Conservation (phyloP, 1,140 invertebrate genomes). For the Chironomus tepperi region DNA sequence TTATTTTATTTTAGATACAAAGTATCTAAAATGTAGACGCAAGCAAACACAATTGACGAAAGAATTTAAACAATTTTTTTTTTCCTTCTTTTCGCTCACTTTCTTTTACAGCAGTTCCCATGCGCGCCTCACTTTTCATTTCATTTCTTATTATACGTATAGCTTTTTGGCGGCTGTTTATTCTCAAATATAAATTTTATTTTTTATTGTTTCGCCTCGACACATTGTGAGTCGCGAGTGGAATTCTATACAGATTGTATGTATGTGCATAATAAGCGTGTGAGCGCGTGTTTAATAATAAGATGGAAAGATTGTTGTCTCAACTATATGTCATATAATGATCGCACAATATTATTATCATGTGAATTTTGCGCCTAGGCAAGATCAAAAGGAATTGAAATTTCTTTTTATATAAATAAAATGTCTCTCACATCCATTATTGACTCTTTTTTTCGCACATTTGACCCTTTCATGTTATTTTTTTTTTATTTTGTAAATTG, state of each 20-base stretch:
- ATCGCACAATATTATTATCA: too few relatives aligned
- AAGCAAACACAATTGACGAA: background rate
- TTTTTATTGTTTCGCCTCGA: conserved; percentile 4
- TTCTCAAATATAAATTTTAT: background rate
- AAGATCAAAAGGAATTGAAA: too few relatives aligned
- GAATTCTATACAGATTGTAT: too few relatives aligned
- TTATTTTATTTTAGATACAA: background rate
- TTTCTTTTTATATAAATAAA: too few relatives aligned
- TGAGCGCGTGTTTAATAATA: conserved; percentile 9
- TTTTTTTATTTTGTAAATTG: too few relatives aligned
- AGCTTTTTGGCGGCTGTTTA: background rate
- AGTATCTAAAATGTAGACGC: background rate
- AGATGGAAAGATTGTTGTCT: background rate
- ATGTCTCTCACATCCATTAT: too few relatives aligned
- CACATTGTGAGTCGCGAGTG: background rate
- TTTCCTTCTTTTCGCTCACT: background rate
- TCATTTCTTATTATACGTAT: background rate
- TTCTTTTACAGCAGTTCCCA: background rate
- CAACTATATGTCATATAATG: background rate
- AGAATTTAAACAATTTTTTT: conserved; percentile 16
- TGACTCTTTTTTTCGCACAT: too few relatives aligned
- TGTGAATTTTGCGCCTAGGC: too few relatives aligned
- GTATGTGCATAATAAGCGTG: background rate
- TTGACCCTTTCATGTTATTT: too few relatives aligned
- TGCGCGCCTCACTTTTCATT: background rate